Evolutionary conservation across 2,888 invertebrate species (phyloP), one percentile per base, ranked within the genome.

Genomic region (Dynastes grantii): DNA sequence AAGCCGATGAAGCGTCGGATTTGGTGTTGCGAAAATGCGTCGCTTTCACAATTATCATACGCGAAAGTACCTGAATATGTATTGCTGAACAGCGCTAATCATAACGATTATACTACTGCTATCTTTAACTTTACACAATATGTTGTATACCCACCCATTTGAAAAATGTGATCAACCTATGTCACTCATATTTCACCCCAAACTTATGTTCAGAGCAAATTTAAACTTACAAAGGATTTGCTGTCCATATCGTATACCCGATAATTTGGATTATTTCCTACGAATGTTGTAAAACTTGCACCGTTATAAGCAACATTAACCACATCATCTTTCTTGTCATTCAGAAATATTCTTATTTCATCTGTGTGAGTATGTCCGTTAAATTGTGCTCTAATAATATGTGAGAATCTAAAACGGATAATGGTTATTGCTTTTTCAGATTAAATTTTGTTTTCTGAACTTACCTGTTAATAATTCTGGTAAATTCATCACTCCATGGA

Each of bases 311-410:
- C 94, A 1, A 96, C 90, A 81, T 92, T 93, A 0, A 96, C 91
- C 58, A 90, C 86, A 0, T 88, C 88, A 13, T 90, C 90, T 55
- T 91, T 90, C 2, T 89, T 85, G n/a, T 88, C 85, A 80, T 90
- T 90, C 85, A 95, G 96, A 86, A 94, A 94, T 76, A 96, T 88
- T 84, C 92, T 92, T 83, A 95, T 91, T 85, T 94, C 94, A 84
- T 96, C 96, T 0, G 91, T 91, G 85, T 97, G 96, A 0, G 94
- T 93, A 86, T 97, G 96, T 0, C 96, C 97, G 85, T 94, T 95
- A 87, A 97, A 97, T 87, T 96, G 95, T 0, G 93, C 96, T 2
- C 90, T 91, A 73, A 97, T 94, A 32, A 92, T 95, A 55, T 92
- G 90, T 16, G 94, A 91, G 87, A 94, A 97, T 87, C 96, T 93